A percentile compares a stretch with the other conserved stretches of the same genome.
Conservation (phyloP, 2,888 invertebrate genomes). For the Elgonia sp. region DNA sequence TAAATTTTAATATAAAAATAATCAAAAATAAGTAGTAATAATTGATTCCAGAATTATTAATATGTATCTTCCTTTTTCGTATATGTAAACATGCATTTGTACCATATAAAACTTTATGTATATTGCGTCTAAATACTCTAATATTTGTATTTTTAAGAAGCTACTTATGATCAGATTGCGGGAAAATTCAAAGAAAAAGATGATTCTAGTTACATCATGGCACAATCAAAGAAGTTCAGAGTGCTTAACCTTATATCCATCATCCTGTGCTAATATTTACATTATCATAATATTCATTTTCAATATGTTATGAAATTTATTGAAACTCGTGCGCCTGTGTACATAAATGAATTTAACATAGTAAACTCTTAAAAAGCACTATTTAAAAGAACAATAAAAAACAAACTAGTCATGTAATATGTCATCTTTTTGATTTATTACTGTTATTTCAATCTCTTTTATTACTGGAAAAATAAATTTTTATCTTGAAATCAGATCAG, state of each 20-base stretch:
- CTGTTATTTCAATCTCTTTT: background rate
- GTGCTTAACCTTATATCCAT: constrained; percentile 59
- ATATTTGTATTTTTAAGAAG: constrained; percentile 35
- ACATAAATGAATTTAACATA: background rate
- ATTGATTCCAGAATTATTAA: too few relatives aligned
- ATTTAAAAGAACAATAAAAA: too few relatives aligned
- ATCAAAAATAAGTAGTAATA: too few relatives aligned
- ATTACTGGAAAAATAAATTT: background rate
- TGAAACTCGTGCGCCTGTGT: constrained; percentile 9
- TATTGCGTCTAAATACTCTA: constrained; percentile 30
- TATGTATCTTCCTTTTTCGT: too few relatives aligned
- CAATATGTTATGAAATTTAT: constrained; percentile 5
- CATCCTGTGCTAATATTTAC: constrained; percentile 36
- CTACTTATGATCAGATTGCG: constrained; percentile 14
- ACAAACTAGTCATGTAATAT: too few relatives aligned
- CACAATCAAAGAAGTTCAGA: constrained; percentile 39
- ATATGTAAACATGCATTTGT: constrained; percentile 24
- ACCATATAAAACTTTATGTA: constrained; percentile 13
- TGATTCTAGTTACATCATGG: constrained; percentile 37
- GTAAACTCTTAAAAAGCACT: too few relatives aligned
- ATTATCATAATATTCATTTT: constrained; percentile 43
- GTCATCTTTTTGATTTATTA: background rate
- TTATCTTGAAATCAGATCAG: too few relatives aligned
- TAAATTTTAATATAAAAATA: background rate
- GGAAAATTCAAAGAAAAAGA: constrained; percentile 38